phyloP scores from a whole-genome alignment of 2,113 vertebrate genomes.

The Calidris pygmaea region DNA sequence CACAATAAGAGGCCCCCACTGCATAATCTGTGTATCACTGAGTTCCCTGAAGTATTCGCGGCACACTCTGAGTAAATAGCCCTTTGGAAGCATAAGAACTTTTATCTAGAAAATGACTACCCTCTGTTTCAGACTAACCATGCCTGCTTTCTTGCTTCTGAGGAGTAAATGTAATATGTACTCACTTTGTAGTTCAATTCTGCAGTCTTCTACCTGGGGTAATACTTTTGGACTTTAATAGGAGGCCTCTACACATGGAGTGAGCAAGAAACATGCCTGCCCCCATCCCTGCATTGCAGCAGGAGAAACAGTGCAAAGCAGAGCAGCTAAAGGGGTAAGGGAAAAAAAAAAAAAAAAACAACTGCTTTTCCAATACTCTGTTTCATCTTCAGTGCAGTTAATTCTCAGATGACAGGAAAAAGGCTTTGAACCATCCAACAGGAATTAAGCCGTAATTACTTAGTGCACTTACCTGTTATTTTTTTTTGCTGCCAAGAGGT shows the following conservation, averaged over 20 bases:
- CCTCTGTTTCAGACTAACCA: neutral
- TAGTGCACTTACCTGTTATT: neutral
- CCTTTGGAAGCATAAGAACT: neutral
- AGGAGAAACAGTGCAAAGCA: neutral
- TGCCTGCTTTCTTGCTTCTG: neutral
- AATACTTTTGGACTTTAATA: neutral
- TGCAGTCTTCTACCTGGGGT: neutral
- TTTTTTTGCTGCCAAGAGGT: neutral
- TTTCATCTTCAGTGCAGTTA: neutral
- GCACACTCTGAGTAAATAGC: neutral
- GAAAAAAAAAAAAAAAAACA: neutral
- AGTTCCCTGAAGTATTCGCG: neutral
- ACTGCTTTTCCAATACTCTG: neutral
- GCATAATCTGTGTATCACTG: neutral
- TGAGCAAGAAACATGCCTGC: neutral
- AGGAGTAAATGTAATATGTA: neutral
- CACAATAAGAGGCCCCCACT: neutral
- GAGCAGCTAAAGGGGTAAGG: neutral
- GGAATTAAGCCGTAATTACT: neutral
- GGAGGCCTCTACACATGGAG: neutral
- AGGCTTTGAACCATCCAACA: neutral
- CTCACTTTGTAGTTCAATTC: neutral
- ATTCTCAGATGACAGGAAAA: neutral
- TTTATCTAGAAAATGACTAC: neutral
- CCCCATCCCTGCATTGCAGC: neutral